A percentile compares a stretch with the other conserved stretches of the same genome.
Evolutionary conservation across 2,113 vertebrate genomes (phyloP).

Genomic region (Boleophthalmus pectinirostris): DNA sequence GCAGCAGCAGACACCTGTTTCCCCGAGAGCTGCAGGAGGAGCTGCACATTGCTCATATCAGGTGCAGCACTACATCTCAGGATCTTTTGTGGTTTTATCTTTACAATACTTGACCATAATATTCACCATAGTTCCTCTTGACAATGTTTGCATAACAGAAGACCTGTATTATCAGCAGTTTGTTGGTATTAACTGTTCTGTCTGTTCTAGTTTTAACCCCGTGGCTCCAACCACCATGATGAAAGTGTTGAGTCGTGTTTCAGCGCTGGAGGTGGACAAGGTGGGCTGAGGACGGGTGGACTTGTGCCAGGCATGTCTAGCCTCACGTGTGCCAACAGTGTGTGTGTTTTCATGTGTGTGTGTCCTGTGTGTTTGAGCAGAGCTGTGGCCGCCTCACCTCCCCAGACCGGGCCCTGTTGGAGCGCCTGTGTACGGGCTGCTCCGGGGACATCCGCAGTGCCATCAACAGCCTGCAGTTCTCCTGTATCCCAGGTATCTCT

Average conservation of each 20-base stretch:
- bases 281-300: constrained; percentile 31
- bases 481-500: constrained; percentile 80
- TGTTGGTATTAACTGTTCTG: background rate
- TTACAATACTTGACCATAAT: too few species aligned
- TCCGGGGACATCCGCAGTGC: constrained; percentile 94
- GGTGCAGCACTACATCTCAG: constrained; percentile 65
- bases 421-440: constrained; percentile 86
- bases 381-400: constrained; percentile 73
- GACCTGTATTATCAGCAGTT: background rate
- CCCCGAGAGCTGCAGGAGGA: constrained; percentile 87
- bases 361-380: constrained; percentile 60
- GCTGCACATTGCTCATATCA: constrained; percentile 81
- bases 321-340: background rate
- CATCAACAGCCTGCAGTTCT: constrained; percentile 95
- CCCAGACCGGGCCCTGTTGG: constrained; percentile 79
- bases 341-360: background rate
- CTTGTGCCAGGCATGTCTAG: background rate
- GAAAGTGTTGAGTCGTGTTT: constrained; percentile 87
- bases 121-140: too few species aligned
- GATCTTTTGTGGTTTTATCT: too few species aligned
- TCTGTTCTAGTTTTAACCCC: constrained; percentile 89
- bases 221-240: constrained; percentile 92
- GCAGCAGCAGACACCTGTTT: constrained; percentile 84
- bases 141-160: too few species aligned
- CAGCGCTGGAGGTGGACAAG: constrained; percentile 79